Conservation (phyloP, 2,888 invertebrate genomes). For the Lithophane socia region DNA sequence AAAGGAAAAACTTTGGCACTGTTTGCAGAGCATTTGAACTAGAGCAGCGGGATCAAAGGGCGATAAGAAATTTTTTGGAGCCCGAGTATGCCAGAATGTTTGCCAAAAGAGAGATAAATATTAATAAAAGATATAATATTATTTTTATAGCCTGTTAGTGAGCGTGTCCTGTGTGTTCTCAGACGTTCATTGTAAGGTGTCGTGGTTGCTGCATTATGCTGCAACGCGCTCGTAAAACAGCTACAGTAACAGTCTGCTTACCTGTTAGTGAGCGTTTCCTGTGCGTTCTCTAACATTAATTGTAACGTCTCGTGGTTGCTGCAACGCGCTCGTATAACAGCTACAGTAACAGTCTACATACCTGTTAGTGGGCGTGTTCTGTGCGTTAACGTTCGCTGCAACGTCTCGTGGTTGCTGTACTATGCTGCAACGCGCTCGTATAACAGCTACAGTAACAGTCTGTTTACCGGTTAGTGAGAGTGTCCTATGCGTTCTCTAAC, state of each 20-base stretch:
- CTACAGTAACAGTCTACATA: constrained; percentile 52
- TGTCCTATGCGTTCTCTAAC: constrained; percentile 93
- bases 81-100: too few species aligned
- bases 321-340: constrained; percentile 90
- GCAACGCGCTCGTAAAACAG: not conserved
- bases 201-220: too few species aligned
- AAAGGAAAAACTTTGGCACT: too few species aligned
- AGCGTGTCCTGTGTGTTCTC: too few species aligned
- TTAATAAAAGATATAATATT: too few species aligned
- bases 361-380: constrained; percentile 91
- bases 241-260: constrained; percentile 53
- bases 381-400: constrained; percentile 93
- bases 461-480: constrained; percentile 85
- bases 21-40: too few species aligned
- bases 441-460: not conserved
- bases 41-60: too few species aligned
- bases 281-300: constrained; percentile 93
- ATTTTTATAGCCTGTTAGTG: too few species aligned
- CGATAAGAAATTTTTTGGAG: too few species aligned
- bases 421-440: constrained; percentile 93
- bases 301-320: constrained; percentile 94
- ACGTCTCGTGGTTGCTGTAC: constrained; percentile 93
- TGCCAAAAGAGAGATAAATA: too few species aligned
- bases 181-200: too few species aligned
- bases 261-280: constrained; percentile 91